Base-by-base conservation (phyloP, 1,140 invertebrate genomes). In the Brachystomella parvula region DNA sequence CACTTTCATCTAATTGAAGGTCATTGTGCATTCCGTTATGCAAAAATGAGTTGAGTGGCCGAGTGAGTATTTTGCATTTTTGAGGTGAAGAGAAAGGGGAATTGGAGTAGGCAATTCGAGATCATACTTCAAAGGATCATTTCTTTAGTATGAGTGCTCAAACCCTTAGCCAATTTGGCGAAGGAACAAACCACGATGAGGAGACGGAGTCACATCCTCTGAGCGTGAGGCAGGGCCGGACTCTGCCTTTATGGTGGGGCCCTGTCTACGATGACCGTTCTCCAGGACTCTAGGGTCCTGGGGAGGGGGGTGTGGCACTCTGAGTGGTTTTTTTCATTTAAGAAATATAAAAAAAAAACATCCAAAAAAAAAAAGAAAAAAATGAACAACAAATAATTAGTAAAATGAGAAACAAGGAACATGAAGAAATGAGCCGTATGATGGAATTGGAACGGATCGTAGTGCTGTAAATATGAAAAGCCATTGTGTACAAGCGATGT, bases 181-280 rank as follows among this genome's bases (percentile, higher is more conserved):
- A 66, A 69, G 68, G 68, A 66, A 69, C 68, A 69, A 69, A 32
- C 64, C 68, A 63, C 68, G 68, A 69, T 69, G 68, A 69, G 33
- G 68, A 65, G 61, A 47, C 60, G 28, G 29, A 66, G 47, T 47
- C 64, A 29, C 64, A 2, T 47, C 33, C 58, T 61, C 68, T 69
- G 68, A 69, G 68, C 68, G 68, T 63, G 64, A 69, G 68, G 60
- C 35, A 61, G 64, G 56, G 21, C 24, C 29, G 29, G 61, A 17
- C 30, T 47, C 29, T 31, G 9, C 39, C 44, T 32, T 49, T 0
- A 24, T 17, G 44, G 32, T 31, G 12, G 28, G 28, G 32, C 30
- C 15, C 30, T 17, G 26, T 69, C 63, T 65, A 26, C 67, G 67
- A 69, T 65, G 68, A 70, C 49, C 68, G 68, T 70, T 70, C 68